Evolutionary conservation across 2,888 invertebrate genomes (phyloP).

Genomic region (Drosophila maculinotata): DNA sequence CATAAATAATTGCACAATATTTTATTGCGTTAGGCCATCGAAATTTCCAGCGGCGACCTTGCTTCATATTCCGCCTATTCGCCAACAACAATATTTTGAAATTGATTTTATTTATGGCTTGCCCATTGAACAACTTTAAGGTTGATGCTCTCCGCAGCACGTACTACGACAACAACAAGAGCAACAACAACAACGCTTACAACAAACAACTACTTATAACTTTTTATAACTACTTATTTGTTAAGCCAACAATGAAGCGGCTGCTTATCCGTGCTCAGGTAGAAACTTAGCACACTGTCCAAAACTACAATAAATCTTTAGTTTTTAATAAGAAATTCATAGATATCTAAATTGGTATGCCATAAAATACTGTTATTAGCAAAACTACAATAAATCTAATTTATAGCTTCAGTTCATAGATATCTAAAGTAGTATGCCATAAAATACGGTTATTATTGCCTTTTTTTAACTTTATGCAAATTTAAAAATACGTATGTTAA

Average conservation of each 20-base stretch:
- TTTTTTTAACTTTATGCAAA: too few relatives aligned
- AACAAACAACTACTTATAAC: constrained; percentile 34
- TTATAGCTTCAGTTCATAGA: not conserved
- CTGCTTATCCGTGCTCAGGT: constrained; percentile 18
- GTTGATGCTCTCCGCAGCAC: constrained; percentile 53
- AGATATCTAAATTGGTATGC: too few relatives aligned
- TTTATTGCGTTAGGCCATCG: constrained; percentile 16
- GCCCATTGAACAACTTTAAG: constrained; percentile 39
- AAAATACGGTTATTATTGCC: too few relatives aligned
- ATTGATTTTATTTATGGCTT: constrained; percentile 33
- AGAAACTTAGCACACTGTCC: constrained; percentile 31
- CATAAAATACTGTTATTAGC: too few relatives aligned
- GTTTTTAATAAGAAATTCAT: not conserved
- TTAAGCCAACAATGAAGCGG: constrained; percentile 27
- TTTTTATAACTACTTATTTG: constrained; percentile 40
- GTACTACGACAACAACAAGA: constrained; percentile 25
- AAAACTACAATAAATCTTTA: not conserved
- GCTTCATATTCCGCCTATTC: constrained; percentile 34
- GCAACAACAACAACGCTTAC: constrained; percentile 1
- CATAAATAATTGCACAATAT: constrained; percentile 54
- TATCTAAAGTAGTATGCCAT: too few relatives aligned
- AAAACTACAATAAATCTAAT: not conserved
- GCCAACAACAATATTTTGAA: constrained; percentile 33
- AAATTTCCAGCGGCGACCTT: constrained; percentile 46
- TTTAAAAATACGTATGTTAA: too few relatives aligned